Percentiles rank a stretch among this genome's conserved stretches.
Conservation (phyloP, 2,113 vertebrate genomes). For the Delphinapterus leucas region DNA sequence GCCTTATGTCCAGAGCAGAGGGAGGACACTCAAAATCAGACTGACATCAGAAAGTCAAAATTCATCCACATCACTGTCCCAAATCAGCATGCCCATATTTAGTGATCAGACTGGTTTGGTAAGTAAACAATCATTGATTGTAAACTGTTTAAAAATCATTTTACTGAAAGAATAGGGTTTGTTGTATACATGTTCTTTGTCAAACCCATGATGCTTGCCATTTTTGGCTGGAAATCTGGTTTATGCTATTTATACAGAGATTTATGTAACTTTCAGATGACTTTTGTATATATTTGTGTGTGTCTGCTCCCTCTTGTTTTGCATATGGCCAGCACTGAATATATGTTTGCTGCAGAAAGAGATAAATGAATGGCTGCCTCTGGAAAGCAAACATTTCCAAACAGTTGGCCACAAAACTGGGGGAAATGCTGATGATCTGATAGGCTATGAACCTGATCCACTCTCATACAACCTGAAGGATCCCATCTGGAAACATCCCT, state of each 20-base stretch:
- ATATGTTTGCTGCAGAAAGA: slow-evolving; percentile 12
- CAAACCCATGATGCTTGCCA: slow-evolving; percentile 13
- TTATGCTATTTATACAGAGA: slow-evolving; percentile 15
- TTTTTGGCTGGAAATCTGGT: slow-evolving; percentile 18
- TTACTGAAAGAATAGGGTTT: not conserved
- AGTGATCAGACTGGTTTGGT: not conserved
- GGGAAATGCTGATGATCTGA: not conserved
- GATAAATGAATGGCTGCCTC: slow-evolving; percentile 51
- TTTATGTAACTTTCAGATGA: not conserved
- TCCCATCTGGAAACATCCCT: slow-evolving; percentile 40
- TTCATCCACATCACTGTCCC: not conserved
- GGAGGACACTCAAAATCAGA: not conserved
- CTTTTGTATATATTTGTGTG: slow-evolving; percentile 40
- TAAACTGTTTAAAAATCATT: slow-evolving; percentile 19
- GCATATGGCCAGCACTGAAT: slow-evolving; percentile 12
- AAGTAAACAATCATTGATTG: not conserved
- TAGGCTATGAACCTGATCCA: not conserved
- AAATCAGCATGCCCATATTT: not conserved
- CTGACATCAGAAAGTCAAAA: not conserved
- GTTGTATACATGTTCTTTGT: slow-evolving; percentile 39
- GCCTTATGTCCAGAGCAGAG: not conserved
- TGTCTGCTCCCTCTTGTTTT: not conserved
- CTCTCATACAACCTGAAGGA: not conserved
- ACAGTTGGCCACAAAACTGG: slow-evolving; percentile 39
- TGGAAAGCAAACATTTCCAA: slow-evolving; percentile 62